Percentiles rank a stretch among this genome's conserved stretches.
phyloP scores from a whole-genome alignment of 2,113 vertebrate species.

The Ctenomys sociabilis region DNA sequence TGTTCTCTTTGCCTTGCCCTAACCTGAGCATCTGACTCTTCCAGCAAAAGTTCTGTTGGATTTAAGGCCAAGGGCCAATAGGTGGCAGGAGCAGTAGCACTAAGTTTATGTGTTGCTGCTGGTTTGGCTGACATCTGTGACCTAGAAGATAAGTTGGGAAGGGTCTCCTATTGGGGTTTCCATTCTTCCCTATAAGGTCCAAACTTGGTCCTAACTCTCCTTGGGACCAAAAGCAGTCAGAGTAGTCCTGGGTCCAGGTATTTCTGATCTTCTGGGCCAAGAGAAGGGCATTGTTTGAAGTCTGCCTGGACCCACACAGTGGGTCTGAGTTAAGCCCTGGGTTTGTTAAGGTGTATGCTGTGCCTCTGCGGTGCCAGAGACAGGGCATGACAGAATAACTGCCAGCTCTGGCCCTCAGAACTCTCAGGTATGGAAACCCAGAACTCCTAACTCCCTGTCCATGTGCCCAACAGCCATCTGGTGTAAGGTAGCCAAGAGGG shows the following conservation, averaged over 20 bases:
- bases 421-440: conserved; percentile 66
- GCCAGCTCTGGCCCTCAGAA: conserved; percentile 47
- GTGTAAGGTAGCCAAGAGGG: neutral
- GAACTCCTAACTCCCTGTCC: neutral
- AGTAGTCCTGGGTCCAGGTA: neutral
- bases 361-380: neutral
- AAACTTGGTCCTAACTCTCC: conserved; percentile 15
- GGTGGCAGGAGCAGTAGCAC: conserved; percentile 22
- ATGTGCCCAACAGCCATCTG: conserved; percentile 34
- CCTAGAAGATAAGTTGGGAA: conserved; percentile 48
- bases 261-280: conserved; percentile 20
- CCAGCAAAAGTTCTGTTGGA: conserved; percentile 63
- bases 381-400: neutral
- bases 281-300: neutral
- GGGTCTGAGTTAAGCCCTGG: conserved; percentile 4
- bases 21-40: conserved; percentile 69
- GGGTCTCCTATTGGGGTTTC: conserved; percentile 24
- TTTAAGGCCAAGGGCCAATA: conserved; percentile 64
- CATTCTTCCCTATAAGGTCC: neutral
- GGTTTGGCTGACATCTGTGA: conserved; percentile 24
- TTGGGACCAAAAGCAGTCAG: conserved; percentile 50
- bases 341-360: neutral
- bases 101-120: conserved; percentile 3
- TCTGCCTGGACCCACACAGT: neutral
- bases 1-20: conserved; percentile 63